These are phyloP conservation scores for Amphipyra tragopoginis DNA, from an alignment of 2,888 invertebrate genomes.

Conservation along the genomic window DNA sequence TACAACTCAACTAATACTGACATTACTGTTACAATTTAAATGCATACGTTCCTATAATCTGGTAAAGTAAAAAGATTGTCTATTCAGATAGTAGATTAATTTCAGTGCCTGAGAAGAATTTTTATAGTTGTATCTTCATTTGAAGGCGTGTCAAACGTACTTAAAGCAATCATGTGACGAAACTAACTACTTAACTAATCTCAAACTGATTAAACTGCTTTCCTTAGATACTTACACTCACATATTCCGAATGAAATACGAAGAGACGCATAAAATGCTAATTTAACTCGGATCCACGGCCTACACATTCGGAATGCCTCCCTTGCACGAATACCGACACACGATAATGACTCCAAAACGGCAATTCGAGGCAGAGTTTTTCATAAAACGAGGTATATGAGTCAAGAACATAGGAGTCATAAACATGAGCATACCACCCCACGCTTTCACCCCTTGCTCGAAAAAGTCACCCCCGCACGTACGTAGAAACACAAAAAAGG, in stretches of 20 bases:
- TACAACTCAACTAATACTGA: conserved; percentile 37
- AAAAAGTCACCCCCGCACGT: conserved; percentile 89
- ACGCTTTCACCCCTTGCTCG: conserved; percentile 87
- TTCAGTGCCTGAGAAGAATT: conserved; percentile 54
- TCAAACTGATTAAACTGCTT: conserved; percentile 61
- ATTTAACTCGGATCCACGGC: conserved; percentile 64
- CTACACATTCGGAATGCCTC: conserved; percentile 62
- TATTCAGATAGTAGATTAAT: conserved; percentile 60
- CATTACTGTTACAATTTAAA: conserved; percentile 58
- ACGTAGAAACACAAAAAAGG: conserved; percentile 87
- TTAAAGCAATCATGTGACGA: conserved; percentile 58
- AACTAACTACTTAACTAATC: conserved; percentile 61
- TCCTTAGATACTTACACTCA: conserved; percentile 56
- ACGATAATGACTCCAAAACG: conserved; percentile 82
- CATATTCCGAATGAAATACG: conserved; percentile 59
- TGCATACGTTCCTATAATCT: conserved; percentile 55
- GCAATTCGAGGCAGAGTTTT: conserved; percentile 82
- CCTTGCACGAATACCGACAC: conserved; percentile 70
- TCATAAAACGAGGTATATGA: conserved; percentile 87
- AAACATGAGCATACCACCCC: conserved; percentile 84
- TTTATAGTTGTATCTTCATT: conserved; percentile 59
- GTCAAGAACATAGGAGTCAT: conserved; percentile 87
- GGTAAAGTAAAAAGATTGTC: conserved; percentile 46
- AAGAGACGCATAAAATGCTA: conserved; percentile 68
- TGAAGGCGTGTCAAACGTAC: conserved; percentile 56